phyloP scores from a whole-genome alignment of 2,888 invertebrate genomes.

The Apamea monoglypha region DNA sequence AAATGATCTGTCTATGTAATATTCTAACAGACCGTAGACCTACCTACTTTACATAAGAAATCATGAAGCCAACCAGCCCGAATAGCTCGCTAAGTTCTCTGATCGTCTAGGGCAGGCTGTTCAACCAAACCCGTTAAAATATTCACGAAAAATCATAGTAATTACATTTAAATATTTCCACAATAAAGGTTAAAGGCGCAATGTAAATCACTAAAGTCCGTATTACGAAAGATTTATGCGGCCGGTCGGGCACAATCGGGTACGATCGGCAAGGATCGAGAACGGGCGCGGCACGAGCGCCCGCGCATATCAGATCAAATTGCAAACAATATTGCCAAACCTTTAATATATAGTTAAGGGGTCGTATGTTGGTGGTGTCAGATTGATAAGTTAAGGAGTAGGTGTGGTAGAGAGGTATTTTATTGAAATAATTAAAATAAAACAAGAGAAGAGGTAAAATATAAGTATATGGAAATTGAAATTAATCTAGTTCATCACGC shows the following conservation, averaged over 20 bases:
- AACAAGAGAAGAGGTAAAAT: neutral
- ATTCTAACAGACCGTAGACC: too few relatives aligned
- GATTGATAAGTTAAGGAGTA: slow-evolving; percentile 43
- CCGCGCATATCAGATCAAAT: slow-evolving; percentile 69
- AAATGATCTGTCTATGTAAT: neutral
- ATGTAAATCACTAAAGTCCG: slow-evolving; percentile 70
- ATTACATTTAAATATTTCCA: slow-evolving; percentile 65
- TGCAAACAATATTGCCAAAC: slow-evolving; percentile 70
- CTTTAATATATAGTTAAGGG: slow-evolving; percentile 65
- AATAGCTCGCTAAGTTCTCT: neutral
- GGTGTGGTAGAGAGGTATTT: neutral
- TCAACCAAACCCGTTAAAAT: slow-evolving; percentile 1
- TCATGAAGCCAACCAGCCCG: neutral
- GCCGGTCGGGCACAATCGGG: slow-evolving; percentile 68
- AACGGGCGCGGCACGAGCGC: slow-evolving; percentile 75
- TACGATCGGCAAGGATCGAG: slow-evolving; percentile 69
- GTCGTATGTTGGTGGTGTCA: slow-evolving; percentile 54
- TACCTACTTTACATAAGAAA: neutral
- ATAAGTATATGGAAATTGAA: too few relatives aligned
- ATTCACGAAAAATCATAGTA: slow-evolving; percentile 52
- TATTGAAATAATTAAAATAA: neutral
- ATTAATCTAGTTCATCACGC: too few relatives aligned
- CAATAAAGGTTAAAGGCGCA: slow-evolving; percentile 68
- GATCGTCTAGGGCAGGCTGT: neutral
- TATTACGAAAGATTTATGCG: slow-evolving; percentile 74